Conservation (phyloP, 2,113 vertebrate genomes). For the Perognathus longimembris region DNA sequence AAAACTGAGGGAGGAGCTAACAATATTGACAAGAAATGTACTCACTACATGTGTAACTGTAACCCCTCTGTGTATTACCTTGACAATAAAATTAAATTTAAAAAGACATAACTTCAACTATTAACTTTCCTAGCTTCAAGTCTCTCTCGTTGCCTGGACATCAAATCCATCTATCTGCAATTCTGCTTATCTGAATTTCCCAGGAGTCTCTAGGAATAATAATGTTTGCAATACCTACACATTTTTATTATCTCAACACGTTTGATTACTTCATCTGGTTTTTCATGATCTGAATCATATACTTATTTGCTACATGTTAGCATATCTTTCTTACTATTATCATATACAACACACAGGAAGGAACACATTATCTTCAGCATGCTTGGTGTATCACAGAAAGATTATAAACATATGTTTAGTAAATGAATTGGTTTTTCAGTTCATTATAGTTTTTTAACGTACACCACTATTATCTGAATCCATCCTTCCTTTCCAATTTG, state of each 20-base stretch:
- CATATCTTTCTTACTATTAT: background rate
- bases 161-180: background rate
- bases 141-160: no score
- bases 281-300: background rate
- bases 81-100: no score
- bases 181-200: background rate
- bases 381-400: background rate
- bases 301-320: background rate
- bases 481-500: background rate
- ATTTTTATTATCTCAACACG: background rate
- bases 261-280: background rate
- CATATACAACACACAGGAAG: background rate
- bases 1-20: no score
- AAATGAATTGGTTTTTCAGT: background rate
- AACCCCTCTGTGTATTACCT: no score
- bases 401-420: background rate
- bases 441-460: background rate
- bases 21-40: no score
- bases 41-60: no score
- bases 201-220: background rate
- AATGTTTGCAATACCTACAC: background rate
- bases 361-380: rapidly evolving
- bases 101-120: no score
- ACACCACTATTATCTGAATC: background rate
- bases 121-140: no score